Base-by-base conservation (phyloP, 2,888 invertebrate genomes). In the Tipula confusa region DNA sequence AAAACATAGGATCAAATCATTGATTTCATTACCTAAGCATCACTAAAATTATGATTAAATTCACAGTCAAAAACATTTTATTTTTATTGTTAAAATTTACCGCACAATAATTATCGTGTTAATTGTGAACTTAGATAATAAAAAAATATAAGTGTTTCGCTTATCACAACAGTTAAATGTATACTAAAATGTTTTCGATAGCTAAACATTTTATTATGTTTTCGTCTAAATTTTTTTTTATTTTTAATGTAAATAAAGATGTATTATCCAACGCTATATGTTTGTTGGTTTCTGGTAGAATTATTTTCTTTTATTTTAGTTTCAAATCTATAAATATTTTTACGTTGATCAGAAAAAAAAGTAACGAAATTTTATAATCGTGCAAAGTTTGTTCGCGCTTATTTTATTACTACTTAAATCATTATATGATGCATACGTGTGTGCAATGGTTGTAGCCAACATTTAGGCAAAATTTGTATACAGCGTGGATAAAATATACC, bases 81-180 rank as follows among this genome's bases (percentile, higher is more conserved):
- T 24, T 64, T 64, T n/a, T n/a, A n/a, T n/a, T n/a, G 24, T 9
- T 24, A 24, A 64, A 24, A 24, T 43, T 7, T 24, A 3, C 6
- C 24, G 0, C 24, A 24, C 9, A 18, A 24, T 24, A 64, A 24
- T 11, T 64, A 9, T 24, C 9, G 24, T 64, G 64, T 9, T 64
- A 64, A 64, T 64, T 18, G 7, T 64, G 11, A 64, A 64, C 9
- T 64, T 24, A 64, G 24, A 64, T 24, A 64, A 24, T 64, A 24
- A 24, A 9, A 18, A 64, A 64, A 24, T 64, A 64, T 24, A 64
- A 3, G 24, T 64, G 4, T 24, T 24, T n/a, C n/a, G 18, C 64
- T 64, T 64, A 64, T 64, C 64, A 64, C 64, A 64, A 64, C 24
- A 64, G 64, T 64, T 64, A 64, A 64, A 64, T 64, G 64, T 64